phyloP scores from a whole-genome alignment of 2,888 invertebrate genomes.

The Orthosia gracilis region DNA sequence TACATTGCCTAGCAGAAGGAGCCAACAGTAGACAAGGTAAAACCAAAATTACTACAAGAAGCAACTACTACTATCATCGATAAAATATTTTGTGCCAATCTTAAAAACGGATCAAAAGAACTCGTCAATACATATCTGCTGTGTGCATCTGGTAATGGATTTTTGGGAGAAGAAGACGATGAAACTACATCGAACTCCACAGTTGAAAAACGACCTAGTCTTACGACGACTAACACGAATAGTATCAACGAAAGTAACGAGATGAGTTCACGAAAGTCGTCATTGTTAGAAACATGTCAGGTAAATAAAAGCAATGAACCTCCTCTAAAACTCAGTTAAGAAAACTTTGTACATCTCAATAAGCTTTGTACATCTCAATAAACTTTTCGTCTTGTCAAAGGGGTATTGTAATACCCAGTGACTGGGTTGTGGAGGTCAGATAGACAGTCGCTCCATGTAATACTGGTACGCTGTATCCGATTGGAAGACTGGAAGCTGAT shows the following conservation, averaged over 20 bases:
- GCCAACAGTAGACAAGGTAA: not conserved
- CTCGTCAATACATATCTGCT: conserved; percentile 37
- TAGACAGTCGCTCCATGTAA: no score
- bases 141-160: conserved; percentile 33
- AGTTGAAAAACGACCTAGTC: not conserved
- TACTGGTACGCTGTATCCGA: no score
- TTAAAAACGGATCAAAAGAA: conserved; percentile 6
- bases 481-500: no score
- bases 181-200: not conserved
- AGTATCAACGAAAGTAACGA: not conserved
- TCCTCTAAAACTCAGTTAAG: no score
- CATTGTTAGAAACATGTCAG: conserved; percentile 35
- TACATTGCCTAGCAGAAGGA: not conserved
- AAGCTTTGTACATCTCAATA: not conserved
- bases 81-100: conserved; percentile 20
- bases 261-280: conserved; percentile 37
- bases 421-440: no score
- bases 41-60: conserved; percentile 40
- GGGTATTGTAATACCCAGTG: no score
- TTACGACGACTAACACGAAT: not conserved
- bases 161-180: conserved; percentile 15
- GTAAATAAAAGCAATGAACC: conserved; percentile 3
- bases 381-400: not conserved
- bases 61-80: conserved; percentile 24
- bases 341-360: not conserved